These are phyloP conservation scores for Andricus curvator DNA, from an alignment of 2,888 invertebrate species.

Conservation along the genomic window DNA sequence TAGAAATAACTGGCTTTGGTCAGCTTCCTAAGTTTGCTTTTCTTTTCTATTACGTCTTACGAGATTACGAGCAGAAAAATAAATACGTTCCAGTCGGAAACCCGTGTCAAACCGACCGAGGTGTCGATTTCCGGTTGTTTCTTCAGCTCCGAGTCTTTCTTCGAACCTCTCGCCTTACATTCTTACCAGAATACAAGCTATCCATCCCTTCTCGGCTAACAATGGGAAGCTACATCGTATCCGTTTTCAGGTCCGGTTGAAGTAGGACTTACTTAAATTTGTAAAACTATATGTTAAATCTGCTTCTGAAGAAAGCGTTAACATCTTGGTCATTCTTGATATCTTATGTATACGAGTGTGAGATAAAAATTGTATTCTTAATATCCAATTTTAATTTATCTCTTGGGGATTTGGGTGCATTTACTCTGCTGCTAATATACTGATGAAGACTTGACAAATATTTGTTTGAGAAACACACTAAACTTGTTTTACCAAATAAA, in stretches of 20 bases:
- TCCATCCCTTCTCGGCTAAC: conserved; percentile 30
- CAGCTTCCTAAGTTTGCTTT: conserved; percentile 24
- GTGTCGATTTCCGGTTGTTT: conserved; percentile 57
- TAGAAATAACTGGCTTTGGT: conserved; percentile 8
- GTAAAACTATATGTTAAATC: conserved; percentile 14
- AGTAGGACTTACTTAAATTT: conserved; percentile 12
- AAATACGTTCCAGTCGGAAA: conserved; percentile 37
- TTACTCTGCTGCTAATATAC: too few species aligned
- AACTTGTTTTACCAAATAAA: background rate
- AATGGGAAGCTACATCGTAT: conserved; percentile 30
- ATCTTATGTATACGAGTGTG: background rate
- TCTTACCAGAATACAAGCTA: conserved; percentile 32
- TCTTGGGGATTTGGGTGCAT: too few species aligned
- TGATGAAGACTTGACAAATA: background rate
- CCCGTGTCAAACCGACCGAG: conserved; percentile 45
- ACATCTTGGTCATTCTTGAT: background rate
- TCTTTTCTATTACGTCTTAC: conserved; percentile 15
- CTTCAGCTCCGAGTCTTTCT: conserved; percentile 51
- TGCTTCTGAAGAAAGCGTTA: conserved; percentile 10
- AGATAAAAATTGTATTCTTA: background rate
- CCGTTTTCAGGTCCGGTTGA: conserved; percentile 11
- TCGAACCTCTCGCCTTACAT: conserved; percentile 53
- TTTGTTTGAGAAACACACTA: conserved; percentile 1
- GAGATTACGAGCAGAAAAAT: conserved; percentile 28
- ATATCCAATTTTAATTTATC: too few species aligned